Evolutionary conservation across 2,113 vertebrate species (phyloP), one percentile per base, ranked within the genome.

Genomic region (Callaeas wilsoni): DNA sequence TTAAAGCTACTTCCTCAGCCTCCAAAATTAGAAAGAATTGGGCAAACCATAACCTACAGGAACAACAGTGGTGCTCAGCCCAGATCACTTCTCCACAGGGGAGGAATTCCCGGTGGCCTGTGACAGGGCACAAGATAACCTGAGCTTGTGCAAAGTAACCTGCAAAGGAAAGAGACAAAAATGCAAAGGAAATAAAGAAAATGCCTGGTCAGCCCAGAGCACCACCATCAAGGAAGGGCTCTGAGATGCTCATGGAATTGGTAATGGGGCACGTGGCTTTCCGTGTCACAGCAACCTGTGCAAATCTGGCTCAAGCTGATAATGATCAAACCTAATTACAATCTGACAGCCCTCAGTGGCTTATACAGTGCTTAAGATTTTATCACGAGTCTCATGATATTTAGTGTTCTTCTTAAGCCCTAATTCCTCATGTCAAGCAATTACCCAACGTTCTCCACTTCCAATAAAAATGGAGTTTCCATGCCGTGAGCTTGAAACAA

Each of bases 281-380:
- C 52, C 37, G 10, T 4, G 37, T n/a, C 81, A 35, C 37, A 53
- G 75, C 26, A 69, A 59, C 90, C 87, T 67, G 59, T 55, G 75
- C 79, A 93, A 89, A 78, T 42, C 71, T 95, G 83, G 76, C 83
- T 95, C 59, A 59, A 17, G 47, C 10, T 74, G 94, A 90, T 94
- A 90, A 50, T 9, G 4, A 97, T 95, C 92, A 80, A 80, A 95
- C 71, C 79, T 85, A 87, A 88, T 92, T 88, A 91, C 75, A 56
- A 70, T 10, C 88, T 79, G 85, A 88, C 85, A 95, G 90, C 57
- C 69, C 53, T 50, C 55, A 10, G 46, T 88, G 90, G 85, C 55
- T 94, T 85, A 87, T 25, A 20, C 46, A 80, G 44, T 39, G 68
- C 56, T 93, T 62, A 83, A 77, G 90, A 92, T 94, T 88, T 94